phyloP scores from a whole-genome alignment of 2,888 invertebrate species.

The Drosophila austrosaltans region DNA sequence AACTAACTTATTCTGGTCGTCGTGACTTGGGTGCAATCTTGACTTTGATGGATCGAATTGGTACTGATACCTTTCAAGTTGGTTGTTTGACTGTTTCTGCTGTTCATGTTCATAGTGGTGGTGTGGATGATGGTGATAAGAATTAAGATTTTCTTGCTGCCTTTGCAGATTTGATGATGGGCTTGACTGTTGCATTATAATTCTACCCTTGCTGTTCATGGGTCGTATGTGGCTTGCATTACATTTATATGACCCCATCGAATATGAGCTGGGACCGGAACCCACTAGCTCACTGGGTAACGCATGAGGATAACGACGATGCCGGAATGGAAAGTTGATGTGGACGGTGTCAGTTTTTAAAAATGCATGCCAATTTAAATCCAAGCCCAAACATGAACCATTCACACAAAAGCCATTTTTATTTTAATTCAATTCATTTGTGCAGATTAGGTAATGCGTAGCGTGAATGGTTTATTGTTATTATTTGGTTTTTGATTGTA shows the following conservation, averaged over 20 bases:
- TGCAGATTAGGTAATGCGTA: conserved; percentile 18
- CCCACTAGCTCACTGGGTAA: conserved; percentile 12
- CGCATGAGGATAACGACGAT: conserved; percentile 24
- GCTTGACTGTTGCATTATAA: conserved; percentile 47
- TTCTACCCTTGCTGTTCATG: conserved; percentile 40
- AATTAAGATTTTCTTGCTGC: conserved; percentile 29
- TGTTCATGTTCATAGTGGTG: conserved; percentile 44
- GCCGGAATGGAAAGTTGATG: conserved; percentile 26
- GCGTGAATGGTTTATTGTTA: conserved; percentile 25
- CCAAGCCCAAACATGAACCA: conserved; percentile 26
- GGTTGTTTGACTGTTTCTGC: conserved; percentile 37
- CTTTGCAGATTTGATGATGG: conserved; percentile 29
- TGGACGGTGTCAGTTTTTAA: conserved; percentile 19
- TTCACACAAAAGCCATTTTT: conserved; percentile 27
- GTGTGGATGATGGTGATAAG: conserved; percentile 34
- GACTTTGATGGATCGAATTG: conserved; percentile 22
- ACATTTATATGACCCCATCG: conserved; percentile 25
- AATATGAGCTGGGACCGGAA: conserved; percentile 15
- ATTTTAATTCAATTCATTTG: conserved; percentile 21
- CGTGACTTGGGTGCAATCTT: conserved; percentile 39
- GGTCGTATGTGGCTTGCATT: conserved; percentile 25
- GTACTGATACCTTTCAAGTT: conserved; percentile 25
- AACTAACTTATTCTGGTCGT: conserved; percentile 23
- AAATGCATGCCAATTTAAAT: conserved; percentile 14
- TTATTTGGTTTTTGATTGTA: conserved; percentile 15